phyloP scores from a whole-genome alignment of 2,797 vertebrate genomes.

The Gadopsis marmoratus region DNA sequence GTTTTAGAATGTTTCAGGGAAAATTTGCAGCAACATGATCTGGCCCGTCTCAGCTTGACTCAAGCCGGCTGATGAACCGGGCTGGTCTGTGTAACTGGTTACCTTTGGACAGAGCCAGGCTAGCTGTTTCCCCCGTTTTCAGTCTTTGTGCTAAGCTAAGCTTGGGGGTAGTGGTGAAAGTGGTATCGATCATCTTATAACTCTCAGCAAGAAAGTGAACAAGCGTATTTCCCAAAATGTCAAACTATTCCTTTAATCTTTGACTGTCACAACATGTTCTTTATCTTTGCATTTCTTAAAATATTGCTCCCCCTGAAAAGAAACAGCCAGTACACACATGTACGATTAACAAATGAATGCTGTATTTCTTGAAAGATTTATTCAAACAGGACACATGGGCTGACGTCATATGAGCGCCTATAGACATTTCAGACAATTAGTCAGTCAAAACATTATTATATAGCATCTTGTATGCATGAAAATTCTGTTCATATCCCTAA shows the following conservation, averaged over 20 bases:
- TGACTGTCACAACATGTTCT: neutral
- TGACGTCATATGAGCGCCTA: slow-evolving; percentile 71
- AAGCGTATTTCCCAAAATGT: neutral
- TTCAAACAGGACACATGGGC: slow-evolving; percentile 78
- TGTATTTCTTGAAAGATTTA: slow-evolving; percentile 77
- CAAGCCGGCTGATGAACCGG: too few species aligned
- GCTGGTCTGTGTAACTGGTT: neutral
- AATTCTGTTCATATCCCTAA: slow-evolving; percentile 69
- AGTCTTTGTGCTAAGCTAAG: neutral
- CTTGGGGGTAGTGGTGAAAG: neutral
- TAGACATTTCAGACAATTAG: slow-evolving; percentile 70
- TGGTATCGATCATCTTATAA: neutral
- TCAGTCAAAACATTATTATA: slow-evolving; percentile 77
- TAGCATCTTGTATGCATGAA: slow-evolving; percentile 78
- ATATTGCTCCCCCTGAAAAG: slow-evolving; percentile 9
- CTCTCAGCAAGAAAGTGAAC: neutral
- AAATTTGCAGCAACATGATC: too few species aligned
- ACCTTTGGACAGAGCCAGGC: neutral
- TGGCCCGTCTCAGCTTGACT: too few species aligned
- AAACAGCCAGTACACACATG: slow-evolving; percentile 30
- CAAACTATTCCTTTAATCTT: neutral
- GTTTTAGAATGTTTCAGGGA: too few species aligned
- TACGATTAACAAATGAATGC: slow-evolving; percentile 37
- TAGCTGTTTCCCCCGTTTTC: neutral
- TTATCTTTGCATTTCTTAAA: neutral